Evolutionary conservation across 2,113 vertebrate genomes (phyloP).

Genomic region (Cyprinodon variegatus): DNA sequence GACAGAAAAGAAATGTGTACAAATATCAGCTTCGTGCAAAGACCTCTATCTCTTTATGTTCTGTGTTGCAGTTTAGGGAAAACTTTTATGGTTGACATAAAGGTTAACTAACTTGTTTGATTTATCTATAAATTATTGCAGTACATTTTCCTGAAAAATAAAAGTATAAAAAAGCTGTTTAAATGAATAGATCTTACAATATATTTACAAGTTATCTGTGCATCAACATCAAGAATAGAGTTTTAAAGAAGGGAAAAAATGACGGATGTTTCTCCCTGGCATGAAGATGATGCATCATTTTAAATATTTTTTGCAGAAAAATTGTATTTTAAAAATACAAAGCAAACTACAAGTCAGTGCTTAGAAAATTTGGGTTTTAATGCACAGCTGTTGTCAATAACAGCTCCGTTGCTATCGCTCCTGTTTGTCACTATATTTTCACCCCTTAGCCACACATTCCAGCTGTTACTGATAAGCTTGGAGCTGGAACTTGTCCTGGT

Average conservation of each 20-base stretch:
- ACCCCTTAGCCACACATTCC: background rate
- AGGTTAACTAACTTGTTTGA: too few relatives aligned
- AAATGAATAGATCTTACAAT: background rate
- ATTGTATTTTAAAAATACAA: background rate
- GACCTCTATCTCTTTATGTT: background rate
- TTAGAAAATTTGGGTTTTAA: background rate
- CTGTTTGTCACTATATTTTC: background rate
- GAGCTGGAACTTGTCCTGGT: background rate
- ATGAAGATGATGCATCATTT: background rate
- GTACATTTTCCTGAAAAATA: background rate
- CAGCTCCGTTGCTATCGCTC: background rate
- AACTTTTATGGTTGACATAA: background rate
- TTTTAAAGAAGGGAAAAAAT: background rate
- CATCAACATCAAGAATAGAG: background rate
- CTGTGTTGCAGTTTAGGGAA: background rate
- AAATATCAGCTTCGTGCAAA: background rate
- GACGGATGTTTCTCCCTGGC: background rate
- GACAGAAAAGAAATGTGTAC: too few relatives aligned
- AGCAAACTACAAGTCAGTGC: background rate
- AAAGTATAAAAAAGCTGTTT: background rate
- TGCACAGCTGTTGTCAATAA: background rate
- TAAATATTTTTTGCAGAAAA: background rate
- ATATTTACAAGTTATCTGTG: background rate
- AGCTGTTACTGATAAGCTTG: background rate
- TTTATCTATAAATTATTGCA: too few relatives aligned